Evolutionary conservation across 2,888 invertebrate genomes (phyloP), one percentile per base, ranked within the genome.

Genomic region (Calameuta filiformis): DNA sequence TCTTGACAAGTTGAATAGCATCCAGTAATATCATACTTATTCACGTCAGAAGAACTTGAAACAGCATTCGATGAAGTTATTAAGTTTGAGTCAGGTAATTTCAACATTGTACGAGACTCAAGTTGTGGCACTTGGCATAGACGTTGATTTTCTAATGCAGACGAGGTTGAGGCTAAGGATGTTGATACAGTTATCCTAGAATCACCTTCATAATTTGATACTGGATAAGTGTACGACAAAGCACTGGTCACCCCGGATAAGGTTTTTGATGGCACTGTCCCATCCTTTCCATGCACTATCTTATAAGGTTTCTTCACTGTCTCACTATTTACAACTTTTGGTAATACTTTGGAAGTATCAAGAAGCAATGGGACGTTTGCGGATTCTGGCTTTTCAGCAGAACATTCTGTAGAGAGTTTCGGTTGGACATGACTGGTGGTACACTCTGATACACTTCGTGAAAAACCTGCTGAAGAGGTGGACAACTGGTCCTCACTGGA

Each of bases 291-390:
- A 56, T 56, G 56, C 2, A 90, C 86, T 30, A 91, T 87, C 79
- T 91, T 91, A 74, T 87, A 87, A 0, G 89, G 84, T 73, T 91
- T 91, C 56, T 89, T 89, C 12, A 91, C 76, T 11, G 86, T 86
- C 74, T 91, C 90, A 30, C 80, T 87, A 31, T 86, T 89, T 12
- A 91, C 83, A 4, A 90, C 85, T 81, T 91, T 90, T 0, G 91
- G 90, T 73, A 90, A 78, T 4, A 79, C 73, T 81, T 91, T 91
- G 1, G 84, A 73, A 71, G 34, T 12, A 31, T 71, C 71, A 71
- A 31, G 12, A 31, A 31, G 71, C 31, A 31, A 71, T 12, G 71
- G 15, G 34, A 15, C 33, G 23, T 71, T 71, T 6, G 12, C 12
- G 34, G 12, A 31, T 33, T 9, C 71, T 71, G 31, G 12, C 31